phyloP scores from a whole-genome alignment of 1,140 invertebrate genomes.

The Halictus rubicundus region DNA sequence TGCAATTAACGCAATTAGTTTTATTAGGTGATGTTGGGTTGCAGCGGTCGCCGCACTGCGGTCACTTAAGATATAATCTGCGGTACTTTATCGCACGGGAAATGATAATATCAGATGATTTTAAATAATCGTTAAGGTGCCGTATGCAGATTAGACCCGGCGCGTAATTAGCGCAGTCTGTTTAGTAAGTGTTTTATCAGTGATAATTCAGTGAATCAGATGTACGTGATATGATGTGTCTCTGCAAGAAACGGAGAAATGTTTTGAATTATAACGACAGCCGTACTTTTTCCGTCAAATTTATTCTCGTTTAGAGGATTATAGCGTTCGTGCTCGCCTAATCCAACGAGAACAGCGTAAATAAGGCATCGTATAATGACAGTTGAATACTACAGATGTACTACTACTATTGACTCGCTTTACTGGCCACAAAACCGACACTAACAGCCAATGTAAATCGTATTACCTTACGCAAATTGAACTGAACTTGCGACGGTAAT shows the following conservation, averaged over 20 bases:
- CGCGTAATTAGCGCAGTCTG: neutral
- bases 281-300: neutral
- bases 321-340: too few species aligned
- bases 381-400: slow-evolving; percentile 1
- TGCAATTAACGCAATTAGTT: neutral
- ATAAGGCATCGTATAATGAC: neutral
- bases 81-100: neutral
- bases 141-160: neutral
- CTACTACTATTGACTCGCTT: neutral
- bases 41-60: neutral
- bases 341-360: too few species aligned
- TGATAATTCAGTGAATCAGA: neutral
- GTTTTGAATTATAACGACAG: neutral
- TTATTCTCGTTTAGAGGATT: too few species aligned
- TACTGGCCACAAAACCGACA: slow-evolving; percentile 5
- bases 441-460: slow-evolving; percentile 3
- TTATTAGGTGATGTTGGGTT: neutral
- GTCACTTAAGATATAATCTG: neutral
- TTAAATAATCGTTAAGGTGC: neutral
- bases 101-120: neutral
- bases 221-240: neutral
- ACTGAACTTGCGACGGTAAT: neutral
- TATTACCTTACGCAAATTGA: slow-evolving; percentile 6
- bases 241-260: neutral
- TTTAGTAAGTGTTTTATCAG: neutral